phyloP scores from a whole-genome alignment of 2,888 invertebrate species.

The Dryadula phaetusa region DNA sequence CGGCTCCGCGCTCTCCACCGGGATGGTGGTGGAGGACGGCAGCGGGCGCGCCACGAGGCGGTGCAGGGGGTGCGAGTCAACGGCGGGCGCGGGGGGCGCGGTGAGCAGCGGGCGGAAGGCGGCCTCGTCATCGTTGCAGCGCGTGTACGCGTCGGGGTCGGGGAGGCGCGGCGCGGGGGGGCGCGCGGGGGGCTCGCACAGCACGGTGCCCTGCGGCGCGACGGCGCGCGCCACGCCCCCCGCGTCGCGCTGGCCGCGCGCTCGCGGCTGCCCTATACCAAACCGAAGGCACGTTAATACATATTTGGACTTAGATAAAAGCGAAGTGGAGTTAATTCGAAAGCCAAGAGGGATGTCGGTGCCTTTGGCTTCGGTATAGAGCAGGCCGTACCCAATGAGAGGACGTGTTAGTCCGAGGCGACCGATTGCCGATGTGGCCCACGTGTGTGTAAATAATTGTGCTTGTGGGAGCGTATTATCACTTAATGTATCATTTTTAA shows the following conservation, averaged over 20 bases:
- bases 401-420: constrained; percentile 47
- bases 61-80: constrained; percentile 63
- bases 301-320: constrained; percentile 51
- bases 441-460: background rate
- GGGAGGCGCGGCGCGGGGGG: constrained; percentile 69
- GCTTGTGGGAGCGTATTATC: background rate
- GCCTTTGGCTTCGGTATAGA: constrained; percentile 80
- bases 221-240: constrained; percentile 87
- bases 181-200: constrained; percentile 59
- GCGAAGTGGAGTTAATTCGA: constrained; percentile 50
- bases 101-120: constrained; percentile 86
- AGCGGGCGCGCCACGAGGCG: constrained; percentile 60
- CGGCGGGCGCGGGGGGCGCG: constrained; percentile 61
- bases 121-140: constrained; percentile 86
- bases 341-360: constrained; percentile 60
- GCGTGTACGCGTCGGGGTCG: constrained; percentile 73
- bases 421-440: constrained; percentile 1
- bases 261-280: constrained; percentile 86
- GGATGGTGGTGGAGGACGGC: constrained; percentile 70
- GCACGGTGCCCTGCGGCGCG: constrained; percentile 88
- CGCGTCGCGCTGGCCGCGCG: constrained; percentile 54
- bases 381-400: constrained; percentile 56
- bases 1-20: constrained; percentile 56
- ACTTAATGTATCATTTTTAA: no score
- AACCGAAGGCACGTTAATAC: constrained; percentile 89